Evolutionary conservation across 2,888 invertebrate genomes (phyloP), one percentile per base, ranked within the genome.

Genomic region (Euspilapteryx auroguttella): DNA sequence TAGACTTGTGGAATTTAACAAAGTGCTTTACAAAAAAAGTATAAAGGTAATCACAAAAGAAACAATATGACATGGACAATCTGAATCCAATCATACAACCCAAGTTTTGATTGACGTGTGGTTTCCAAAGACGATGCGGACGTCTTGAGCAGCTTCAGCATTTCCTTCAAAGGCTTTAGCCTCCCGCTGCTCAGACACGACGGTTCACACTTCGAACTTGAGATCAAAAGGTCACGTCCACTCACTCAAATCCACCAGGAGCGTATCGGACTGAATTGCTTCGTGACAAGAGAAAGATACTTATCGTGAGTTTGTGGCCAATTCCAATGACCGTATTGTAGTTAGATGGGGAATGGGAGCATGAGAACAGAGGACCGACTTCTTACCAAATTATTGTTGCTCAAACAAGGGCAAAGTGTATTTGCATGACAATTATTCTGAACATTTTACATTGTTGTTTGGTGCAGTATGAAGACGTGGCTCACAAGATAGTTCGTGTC

Each of bases 251-350:
- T 45, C 55, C 55, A 55, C 58, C 69, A 47, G 73, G 61, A 71
- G 68, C 64, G 62, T 55, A 61, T 52, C 57, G 54, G 45, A 51
- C 52, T 52, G 54, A 65, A 73, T 73, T 64, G 65, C 64, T 63
- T 75, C 73, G 73, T 75, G 73, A 75, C 73, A 71, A 57, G 58
- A 42, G 47, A 53, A 49, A 66, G 71, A 75, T 73, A 56, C 59
- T 68, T 69, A 75, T 75, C 73, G 64, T 71, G 71, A 71, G 66
- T 64, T 63, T 71, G 63, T 62, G 63, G 59, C 71, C 71, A 65
- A 73, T 69, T 65, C 56, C 56, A 47, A 63, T 61, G 63, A 59
- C 55, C 45, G 51, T 44, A 49, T 43, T 45, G 62, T 62, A 59
- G 64, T 64, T 57, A 54, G 50, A 50, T 45, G 45, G 47, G 50